These are phyloP conservation scores for Oophaga sylvatica DNA, from an alignment of 2,797 vertebrate genomes.

Conservation along the genomic window DNA sequence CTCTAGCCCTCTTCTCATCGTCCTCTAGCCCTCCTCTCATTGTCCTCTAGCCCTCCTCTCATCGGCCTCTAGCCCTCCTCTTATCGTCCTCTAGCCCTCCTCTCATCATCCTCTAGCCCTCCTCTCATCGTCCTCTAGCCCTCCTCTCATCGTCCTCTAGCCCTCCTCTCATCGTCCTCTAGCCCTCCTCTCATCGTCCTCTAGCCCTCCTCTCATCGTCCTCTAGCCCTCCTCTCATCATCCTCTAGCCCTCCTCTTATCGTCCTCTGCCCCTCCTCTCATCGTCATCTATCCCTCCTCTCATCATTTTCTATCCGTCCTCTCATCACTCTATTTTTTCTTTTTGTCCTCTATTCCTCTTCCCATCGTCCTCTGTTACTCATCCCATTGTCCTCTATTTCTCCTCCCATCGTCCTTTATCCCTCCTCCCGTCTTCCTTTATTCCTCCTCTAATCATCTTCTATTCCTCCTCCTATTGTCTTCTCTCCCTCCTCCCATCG, in stretches of 20 bases:
- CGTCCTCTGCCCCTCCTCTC: neutral
- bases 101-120: neutral
- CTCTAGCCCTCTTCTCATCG: neutral
- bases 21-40: too few relatives aligned
- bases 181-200: neutral
- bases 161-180: too few relatives aligned
- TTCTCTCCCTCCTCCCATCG: neutral
- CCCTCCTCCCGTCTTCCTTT: too few relatives aligned
- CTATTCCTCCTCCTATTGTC: neutral
- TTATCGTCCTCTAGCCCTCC: too few relatives aligned
- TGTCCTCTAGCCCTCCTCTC: too few relatives aligned
- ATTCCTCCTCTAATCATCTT: too few relatives aligned
- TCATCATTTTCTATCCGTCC: neutral
- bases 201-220: too few relatives aligned
- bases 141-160: neutral
- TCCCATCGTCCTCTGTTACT: neutral
- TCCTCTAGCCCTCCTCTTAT: neutral
- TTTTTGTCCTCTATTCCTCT: neutral
- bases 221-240: neutral
- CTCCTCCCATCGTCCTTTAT: neutral
- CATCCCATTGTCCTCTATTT: neutral
- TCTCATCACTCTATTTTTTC: neutral
- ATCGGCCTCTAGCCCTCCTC: too few relatives aligned
- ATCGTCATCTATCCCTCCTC: too few relatives aligned
- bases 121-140: too few relatives aligned